Percentiles rank a stretch among this genome's conserved stretches.
Evolutionary conservation across 2,113 vertebrate genomes (phyloP).

Genomic region (Mobula hypostoma): DNA sequence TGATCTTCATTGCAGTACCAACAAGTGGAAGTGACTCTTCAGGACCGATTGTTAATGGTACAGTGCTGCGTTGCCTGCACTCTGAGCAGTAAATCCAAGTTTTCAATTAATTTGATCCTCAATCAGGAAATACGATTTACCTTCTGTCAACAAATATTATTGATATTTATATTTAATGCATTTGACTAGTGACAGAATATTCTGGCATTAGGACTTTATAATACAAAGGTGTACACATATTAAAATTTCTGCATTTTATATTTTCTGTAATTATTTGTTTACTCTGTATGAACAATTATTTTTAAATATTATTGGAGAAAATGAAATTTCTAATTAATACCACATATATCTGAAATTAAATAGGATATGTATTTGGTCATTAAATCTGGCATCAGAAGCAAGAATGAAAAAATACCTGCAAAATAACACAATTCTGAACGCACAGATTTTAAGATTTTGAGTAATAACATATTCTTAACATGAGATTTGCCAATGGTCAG

Average conservation of each 20-base stretch:
- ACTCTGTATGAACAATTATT: not conserved
- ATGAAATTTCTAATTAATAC: not conserved
- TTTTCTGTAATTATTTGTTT: not conserved
- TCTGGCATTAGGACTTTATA: not conserved
- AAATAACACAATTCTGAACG: not conserved
- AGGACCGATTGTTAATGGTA: not conserved
- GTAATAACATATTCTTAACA: not conserved
- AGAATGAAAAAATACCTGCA: not conserved
- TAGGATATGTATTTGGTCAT: not conserved
- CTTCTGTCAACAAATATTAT: not conserved
- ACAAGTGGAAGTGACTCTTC: not conserved
- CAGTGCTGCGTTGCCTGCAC: not conserved
- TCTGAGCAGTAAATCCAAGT: not conserved
- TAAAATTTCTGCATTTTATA: not conserved
- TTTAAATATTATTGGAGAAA: not conserved
- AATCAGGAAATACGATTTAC: not conserved
- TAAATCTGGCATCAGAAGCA: not conserved
- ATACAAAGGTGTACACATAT: not conserved
- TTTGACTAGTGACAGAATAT: not conserved
- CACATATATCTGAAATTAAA: not conserved
- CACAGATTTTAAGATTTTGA: not conserved
- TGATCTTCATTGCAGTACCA: not conserved
- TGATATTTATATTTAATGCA: not conserved
- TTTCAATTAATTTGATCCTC: not conserved
- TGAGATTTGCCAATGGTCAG: not conserved